Evolutionary conservation across 2,113 vertebrate species (phyloP), one percentile per base, ranked within the genome.

Genomic region (Neotragus pygmaeus): DNA sequence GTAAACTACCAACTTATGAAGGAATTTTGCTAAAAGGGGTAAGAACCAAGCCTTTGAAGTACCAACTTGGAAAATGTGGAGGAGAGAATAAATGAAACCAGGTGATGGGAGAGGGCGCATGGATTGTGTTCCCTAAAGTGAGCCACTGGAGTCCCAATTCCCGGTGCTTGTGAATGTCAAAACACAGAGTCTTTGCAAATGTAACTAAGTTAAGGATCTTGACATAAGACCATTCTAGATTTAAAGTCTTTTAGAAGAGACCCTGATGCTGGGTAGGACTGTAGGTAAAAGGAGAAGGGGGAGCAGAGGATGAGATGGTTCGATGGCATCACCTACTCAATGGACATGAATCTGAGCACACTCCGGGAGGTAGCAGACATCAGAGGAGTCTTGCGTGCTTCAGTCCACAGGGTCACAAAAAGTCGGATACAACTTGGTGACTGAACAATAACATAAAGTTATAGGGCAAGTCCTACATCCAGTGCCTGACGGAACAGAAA

Each of bases 361-460:
- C 39, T 75, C 70, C 0, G 1, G 36, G 39, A 75, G 70, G 43
- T 3, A 43, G 23, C 1, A 0, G 70, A 75, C 1, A 0, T 4
- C 39, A 75, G 39, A 75, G 39, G 23, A 43, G 39, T 75, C 70
- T 27, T 43, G 39, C 2, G 12, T 15, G 70, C 70, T 75, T 25
- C 70, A 25, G 70, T 73, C 70, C 70, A 43, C 39, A 75, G 39
- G 39, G 12, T 75, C 70, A 43, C 39, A 43, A 27, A 43, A 12
- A 75, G 70, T 14, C 27, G 39, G 70, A 43, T 6, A 43, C 23
- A 27, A 43, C 39, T 75, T 75, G 39, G 70, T 7, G 39, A 43
- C 21, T 43, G 70, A 75, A 43, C 36, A 75, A 43, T 36, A 75
- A 88, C n/a, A 45, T 27, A 43, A 47, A 43, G 39, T 75, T 75